Conservation (phyloP, 2,113 vertebrate species). For the Megaceryle torquata region DNA sequence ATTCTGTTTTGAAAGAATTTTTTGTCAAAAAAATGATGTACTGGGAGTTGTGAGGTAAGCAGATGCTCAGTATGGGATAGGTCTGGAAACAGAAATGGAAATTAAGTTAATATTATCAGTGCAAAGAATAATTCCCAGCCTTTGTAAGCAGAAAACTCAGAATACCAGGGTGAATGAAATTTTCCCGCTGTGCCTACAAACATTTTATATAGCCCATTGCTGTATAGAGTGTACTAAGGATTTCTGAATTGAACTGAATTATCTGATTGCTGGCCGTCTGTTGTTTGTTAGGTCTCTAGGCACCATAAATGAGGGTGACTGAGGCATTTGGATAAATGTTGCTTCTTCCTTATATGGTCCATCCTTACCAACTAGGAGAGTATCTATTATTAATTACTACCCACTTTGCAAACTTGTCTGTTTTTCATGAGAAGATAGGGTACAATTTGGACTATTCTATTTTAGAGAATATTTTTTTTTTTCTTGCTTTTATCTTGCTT, state of each 20-base stretch:
- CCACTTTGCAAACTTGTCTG: not conserved
- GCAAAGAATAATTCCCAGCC: not conserved
- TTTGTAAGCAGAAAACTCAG: not conserved
- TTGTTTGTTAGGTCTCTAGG: constrained; percentile 62
- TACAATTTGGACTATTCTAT: not conserved
- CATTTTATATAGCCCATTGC: not conserved
- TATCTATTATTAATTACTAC: constrained; percentile 48
- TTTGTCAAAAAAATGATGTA: not conserved
- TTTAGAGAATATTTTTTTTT: not conserved
- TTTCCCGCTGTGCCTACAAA: not conserved
- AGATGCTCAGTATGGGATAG: not conserved
- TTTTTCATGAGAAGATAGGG: not conserved
- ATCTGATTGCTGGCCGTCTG: constrained; percentile 8
- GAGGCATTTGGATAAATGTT: constrained; percentile 32
- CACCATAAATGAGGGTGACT: constrained; percentile 35
- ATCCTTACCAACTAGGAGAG: constrained; percentile 3
- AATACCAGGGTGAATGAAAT: not conserved
- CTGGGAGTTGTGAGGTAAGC: not conserved
- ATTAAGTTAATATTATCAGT: not conserved
- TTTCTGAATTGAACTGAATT: not conserved
- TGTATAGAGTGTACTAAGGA: not conserved
- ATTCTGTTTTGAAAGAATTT: not conserved
- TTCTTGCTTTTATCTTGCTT: not conserved
- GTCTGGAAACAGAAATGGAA: not conserved
- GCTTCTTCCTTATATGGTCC: constrained; percentile 34